Conservation (phyloP, 2,888 invertebrate genomes). For the Pristionchus exspectatus region DNA sequence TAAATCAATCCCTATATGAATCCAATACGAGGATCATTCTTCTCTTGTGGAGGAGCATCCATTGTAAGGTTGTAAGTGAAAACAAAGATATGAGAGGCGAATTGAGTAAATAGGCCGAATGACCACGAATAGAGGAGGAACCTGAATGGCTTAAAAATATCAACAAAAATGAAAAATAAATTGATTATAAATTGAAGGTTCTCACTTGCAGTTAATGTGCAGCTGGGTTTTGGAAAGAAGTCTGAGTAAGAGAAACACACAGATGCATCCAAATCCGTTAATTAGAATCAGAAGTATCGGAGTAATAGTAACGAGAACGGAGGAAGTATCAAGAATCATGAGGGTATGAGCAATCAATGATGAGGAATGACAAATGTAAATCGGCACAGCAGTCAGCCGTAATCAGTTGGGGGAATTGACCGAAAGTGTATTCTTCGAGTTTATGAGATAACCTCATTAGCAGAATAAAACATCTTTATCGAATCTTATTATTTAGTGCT, state of each 20-base stretch:
- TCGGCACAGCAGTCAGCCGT: too few relatives aligned
- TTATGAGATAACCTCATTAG: background rate
- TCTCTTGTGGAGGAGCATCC: background rate
- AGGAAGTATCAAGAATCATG: background rate
- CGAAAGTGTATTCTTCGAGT: too few relatives aligned
- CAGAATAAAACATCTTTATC: background rate
- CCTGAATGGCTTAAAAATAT: background rate
- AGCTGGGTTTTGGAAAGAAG: background rate
- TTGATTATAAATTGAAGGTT: too few relatives aligned
- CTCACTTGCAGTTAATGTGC: background rate
- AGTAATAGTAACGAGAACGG: background rate
- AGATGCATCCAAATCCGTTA: background rate
- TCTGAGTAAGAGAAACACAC: background rate
- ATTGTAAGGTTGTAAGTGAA: background rate
- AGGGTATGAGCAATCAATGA: background rate
- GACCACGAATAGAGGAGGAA: background rate
- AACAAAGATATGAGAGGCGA: background rate
- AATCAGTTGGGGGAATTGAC: too few relatives aligned
- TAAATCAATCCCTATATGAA: background rate
- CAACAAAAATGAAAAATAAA: background rate
- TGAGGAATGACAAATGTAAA: background rate
- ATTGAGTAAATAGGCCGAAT: background rate
- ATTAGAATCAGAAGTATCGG: background rate
- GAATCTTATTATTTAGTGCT: background rate
- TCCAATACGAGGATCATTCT: background rate